Evolutionary conservation across 2,797 vertebrate genomes (phyloP).

Genomic region (Kryptopterus vitreolus): DNA sequence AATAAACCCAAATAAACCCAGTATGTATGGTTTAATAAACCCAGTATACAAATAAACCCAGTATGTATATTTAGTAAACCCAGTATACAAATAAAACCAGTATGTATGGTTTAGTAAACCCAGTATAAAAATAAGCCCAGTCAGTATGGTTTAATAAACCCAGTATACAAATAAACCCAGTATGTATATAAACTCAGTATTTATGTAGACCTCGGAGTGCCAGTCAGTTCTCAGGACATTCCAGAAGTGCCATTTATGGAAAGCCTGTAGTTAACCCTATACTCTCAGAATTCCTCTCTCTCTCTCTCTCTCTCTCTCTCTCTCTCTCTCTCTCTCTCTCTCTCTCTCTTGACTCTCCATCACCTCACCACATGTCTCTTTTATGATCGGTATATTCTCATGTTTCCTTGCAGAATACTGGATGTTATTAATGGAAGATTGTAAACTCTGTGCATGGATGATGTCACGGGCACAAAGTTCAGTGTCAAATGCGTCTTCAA

Average conservation of each 20-base stretch:
- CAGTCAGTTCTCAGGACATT: neutral
- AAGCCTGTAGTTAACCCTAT: neutral
- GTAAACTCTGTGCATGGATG: slow-evolving; percentile 13
- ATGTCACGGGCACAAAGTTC: slow-evolving; percentile 24
- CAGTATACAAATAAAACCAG: too few species aligned
- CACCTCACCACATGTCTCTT: slow-evolving; percentile 43
- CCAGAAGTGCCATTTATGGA: neutral
- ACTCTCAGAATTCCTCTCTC: neutral
- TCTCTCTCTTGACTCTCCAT: slow-evolving; percentile 16
- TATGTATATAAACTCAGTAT: neutral
- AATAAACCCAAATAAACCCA: too few species aligned
- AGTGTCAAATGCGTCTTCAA: neutral
- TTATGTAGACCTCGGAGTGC: neutral
- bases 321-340: slow-evolving; percentile 17
- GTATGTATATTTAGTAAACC: too few species aligned
- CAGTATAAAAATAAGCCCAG: too few species aligned
- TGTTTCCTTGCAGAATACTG: slow-evolving; percentile 22
- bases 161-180: too few species aligned
- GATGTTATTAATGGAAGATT: slow-evolving; percentile 51
- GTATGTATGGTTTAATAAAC: too few species aligned
- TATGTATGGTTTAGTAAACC: too few species aligned
- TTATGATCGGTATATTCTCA: slow-evolving; percentile 38
- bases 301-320: slow-evolving; percentile 13
- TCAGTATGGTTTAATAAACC: too few species aligned
- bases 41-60: too few species aligned